Base-by-base conservation (phyloP, 1,140 invertebrate species). In the Belonocnema kinseyi region DNA sequence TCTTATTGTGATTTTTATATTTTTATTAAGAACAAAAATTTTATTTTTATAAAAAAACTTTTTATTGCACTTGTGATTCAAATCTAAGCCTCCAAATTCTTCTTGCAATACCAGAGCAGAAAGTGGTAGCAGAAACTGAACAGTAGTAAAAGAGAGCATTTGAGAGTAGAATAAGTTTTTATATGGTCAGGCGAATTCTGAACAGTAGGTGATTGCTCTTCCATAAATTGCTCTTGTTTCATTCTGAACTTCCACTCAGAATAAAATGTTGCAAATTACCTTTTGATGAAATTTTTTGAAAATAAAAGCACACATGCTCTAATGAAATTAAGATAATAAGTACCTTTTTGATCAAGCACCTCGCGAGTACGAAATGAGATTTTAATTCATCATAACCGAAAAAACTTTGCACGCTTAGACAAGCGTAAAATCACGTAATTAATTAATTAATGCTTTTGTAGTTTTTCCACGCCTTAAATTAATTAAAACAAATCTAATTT, bases 361-460 rank as follows among this genome's bases (percentile, higher is more conserved):
- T 46, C 26, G 26, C 17, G 7, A 16, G 40, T 66, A 66, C 61
- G 33, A 66, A 66, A 66, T 40, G 61, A 61, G 58, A 26, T 14
- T 33, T 26, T 66, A 66, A 66, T 66, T 66, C n/a, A 66, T 66
- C 58, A 61, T 61, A 61, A 26, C 19, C 21, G 19, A 66, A 66
- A 66, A 66, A 40, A 46, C 16, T n/a, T 7, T n/a, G 33, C 14
- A 66, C 26, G 61, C 61, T n/a, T 33, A 33, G 46, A 40, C n/a
- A n/a, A 66, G 46, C 61, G 61, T 66, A 33, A 66, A 66, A 66
- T 66, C 61, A n/a, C 33, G 40, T 66, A 66, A 66, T 66, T 66
- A 33, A 66, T 17, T 66, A 66, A 66, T 66, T 33, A 66, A 66
- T 26, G 61, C 26, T 66, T 66, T 16, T 0, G 3, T 16, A 46